These are phyloP conservation scores for Limnephilus rhombicus DNA, from an alignment of 2,888 invertebrate genomes.

Conservation along the genomic window DNA sequence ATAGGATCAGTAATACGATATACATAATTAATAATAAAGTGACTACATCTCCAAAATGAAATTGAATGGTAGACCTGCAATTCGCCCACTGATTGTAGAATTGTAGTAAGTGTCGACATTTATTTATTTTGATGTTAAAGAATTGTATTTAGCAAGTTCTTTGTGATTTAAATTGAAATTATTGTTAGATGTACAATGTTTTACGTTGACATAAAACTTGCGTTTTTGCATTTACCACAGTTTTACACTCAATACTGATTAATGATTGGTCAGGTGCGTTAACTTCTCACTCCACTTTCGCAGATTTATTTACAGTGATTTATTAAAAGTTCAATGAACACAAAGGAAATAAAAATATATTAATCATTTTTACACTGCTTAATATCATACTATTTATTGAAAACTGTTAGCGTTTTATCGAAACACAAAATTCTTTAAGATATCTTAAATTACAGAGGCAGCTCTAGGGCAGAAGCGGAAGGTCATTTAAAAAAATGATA, in stretches of 20 bases:
- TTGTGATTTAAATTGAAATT: not conserved
- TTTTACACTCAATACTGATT: not conserved
- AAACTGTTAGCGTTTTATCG: not conserved
- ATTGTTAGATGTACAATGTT: not conserved
- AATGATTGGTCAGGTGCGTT: not conserved
- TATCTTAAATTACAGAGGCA: too few relatives aligned
- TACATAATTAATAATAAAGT: not conserved
- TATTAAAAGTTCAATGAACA: not conserved
- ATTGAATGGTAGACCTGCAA: not conserved
- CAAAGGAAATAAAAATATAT: not conserved
- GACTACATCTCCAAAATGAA: not conserved
- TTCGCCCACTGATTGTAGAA: not conserved
- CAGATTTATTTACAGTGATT: not conserved
- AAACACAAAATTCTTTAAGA: not conserved
- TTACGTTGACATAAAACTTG: too few relatives aligned
- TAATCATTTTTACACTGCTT: not conserved
- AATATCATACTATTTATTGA: not conserved
- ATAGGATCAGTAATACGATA: not conserved
- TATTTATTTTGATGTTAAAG: not conserved
- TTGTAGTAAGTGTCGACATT: not conserved
- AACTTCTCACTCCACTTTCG: not conserved
- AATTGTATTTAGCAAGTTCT: not conserved
- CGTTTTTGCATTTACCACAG: not conserved
- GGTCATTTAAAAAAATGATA: too few relatives aligned
- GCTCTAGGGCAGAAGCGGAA: too few relatives aligned